Base-by-base conservation (phyloP, 2,113 vertebrate species). In the Pseudorhombus dupliciocellatus region DNA sequence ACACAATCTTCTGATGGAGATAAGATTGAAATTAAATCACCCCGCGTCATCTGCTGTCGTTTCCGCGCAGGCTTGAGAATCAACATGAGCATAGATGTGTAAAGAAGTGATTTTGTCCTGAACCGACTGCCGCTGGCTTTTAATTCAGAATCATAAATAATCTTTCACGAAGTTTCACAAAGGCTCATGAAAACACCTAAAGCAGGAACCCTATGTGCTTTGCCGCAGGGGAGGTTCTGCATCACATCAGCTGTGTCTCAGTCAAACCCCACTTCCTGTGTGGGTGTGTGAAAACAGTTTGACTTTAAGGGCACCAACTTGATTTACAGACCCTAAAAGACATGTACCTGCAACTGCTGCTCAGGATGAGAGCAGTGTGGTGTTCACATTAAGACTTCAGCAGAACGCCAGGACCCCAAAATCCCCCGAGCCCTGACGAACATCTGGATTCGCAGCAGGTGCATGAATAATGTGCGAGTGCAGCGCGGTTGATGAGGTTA, bases 231-330 rank as follows among this genome's bases (percentile, higher is more conserved):
- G 46, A 40, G 69, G 61, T 65, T 81, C 54, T 56, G 21, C 70
- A 1, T 76, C 46, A 66, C 9, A 3, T 71, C 30, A 69, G 51
- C 20, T 40, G 16, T 22, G 28, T 34, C 40, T 26, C 53, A 52
- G 46, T 34, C 54, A 53, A 65, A 65, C 44, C 26, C 25, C 4
- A 20, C 70, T 67, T 76, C 61, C 73, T 68, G 69, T 61, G 68
- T 42, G 16, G 63, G 30, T 78, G 55, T 48, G 63, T 46, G 56
- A 66, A 80, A 62, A 79, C 22, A 12, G 22, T 69, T 80, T 61
- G 11, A 46, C 50, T 62, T 63, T 18, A 37, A 51, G 42, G 60
- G 63, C 76, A 72, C 64, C 42, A 1, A 62, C 46, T n/a, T 61
- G 14, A 55, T 60, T 59, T 63, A 44, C 1, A 61, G n/a, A 46